phyloP scores from a whole-genome alignment of 2,888 invertebrate genomes.

The Hirtodrosophila histrioides region DNA sequence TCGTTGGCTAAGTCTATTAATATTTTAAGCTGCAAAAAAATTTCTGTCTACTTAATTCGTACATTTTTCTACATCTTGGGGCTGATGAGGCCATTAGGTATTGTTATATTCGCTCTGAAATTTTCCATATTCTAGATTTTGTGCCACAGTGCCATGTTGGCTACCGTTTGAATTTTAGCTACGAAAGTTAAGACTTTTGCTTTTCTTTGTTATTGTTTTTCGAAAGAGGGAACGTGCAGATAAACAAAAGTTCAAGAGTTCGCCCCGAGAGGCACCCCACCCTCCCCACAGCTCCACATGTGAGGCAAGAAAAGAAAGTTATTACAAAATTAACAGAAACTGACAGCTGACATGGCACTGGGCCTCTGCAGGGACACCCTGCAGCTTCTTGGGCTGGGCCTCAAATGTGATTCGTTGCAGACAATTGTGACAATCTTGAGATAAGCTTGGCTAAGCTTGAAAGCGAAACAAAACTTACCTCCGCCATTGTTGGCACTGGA shows the following conservation, averaged over 20 bases:
- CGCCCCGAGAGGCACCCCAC: constrained; percentile 29
- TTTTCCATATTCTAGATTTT: background rate
- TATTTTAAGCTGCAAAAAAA: too few relatives aligned
- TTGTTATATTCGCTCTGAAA: background rate
- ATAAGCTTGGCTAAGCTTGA: background rate
- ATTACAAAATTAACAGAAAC: constrained; percentile 67
- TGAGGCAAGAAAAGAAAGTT: constrained; percentile 75
- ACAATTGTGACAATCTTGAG: constrained; percentile 48
- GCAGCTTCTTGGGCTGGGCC: constrained; percentile 23
- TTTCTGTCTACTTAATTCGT: too few relatives aligned
- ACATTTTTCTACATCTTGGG: too few relatives aligned
- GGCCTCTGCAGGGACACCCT: constrained; percentile 33
- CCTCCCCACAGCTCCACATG: constrained; percentile 31
- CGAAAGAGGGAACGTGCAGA: constrained; percentile 63
- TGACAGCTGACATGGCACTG: constrained; percentile 66
- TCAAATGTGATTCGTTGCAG: constrained; percentile 42
- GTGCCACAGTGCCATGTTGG: constrained; percentile 50
- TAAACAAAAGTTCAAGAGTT: constrained; percentile 73
- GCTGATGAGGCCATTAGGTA: too few relatives aligned
- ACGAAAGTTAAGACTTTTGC: constrained; percentile 70
- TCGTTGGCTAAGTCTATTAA: too few relatives aligned
- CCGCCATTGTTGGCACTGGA: constrained; percentile 82
- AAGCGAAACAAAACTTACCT: constrained; percentile 66
- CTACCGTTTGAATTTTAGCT: constrained; percentile 56
- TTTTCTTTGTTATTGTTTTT: constrained; percentile 60